Conservation (phyloP, 2,888 invertebrate genomes). For the Tromatobia lineatoria region DNA sequence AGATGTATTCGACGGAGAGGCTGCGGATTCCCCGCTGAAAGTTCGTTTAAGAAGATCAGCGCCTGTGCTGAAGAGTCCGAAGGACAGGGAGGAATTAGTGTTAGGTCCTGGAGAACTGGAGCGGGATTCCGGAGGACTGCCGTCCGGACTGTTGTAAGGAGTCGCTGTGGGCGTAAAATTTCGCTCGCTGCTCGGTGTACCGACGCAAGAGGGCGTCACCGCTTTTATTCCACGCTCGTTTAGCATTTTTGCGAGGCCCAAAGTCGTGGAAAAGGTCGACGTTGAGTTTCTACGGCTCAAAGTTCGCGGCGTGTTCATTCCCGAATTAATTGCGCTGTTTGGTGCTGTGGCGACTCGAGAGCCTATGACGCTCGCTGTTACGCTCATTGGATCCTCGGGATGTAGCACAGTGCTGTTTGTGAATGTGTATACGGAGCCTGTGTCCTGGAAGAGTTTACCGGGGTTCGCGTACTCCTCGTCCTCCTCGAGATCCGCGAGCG, state of each 20-base stretch:
- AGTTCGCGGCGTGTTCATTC: slow-evolving; percentile 83
- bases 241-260: slow-evolving; percentile 91
- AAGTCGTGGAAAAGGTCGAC: slow-evolving; percentile 91
- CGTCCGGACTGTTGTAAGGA: slow-evolving; percentile 94
- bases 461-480: slow-evolving; percentile 90
- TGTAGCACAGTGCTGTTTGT: slow-evolving; percentile 96
- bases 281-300: slow-evolving; percentile 93
- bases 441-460: slow-evolving; percentile 91
- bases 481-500: slow-evolving; percentile 90
- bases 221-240: slow-evolving; percentile 92
- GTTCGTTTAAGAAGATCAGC: slow-evolving; percentile 89
- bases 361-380: slow-evolving; percentile 88
- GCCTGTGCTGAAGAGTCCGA: slow-evolving; percentile 88
- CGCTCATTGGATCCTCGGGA: slow-evolving; percentile 93
- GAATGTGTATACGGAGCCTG: slow-evolving; percentile 93
- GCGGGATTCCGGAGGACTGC: slow-evolving; percentile 87
- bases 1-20: slow-evolving; percentile 62
- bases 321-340: slow-evolving; percentile 82
- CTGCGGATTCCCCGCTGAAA: slow-evolving; percentile 86
- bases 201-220: slow-evolving; percentile 89
- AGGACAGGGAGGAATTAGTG: slow-evolving; percentile 75
- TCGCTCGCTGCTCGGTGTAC: slow-evolving; percentile 88
- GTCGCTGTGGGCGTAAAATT: slow-evolving; percentile 94
- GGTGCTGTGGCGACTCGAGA: slow-evolving; percentile 90
- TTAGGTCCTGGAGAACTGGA: slow-evolving; percentile 88